Evolutionary conservation across 2,888 invertebrate species (phyloP).

Genomic region (Zygaena filipendulae): DNA sequence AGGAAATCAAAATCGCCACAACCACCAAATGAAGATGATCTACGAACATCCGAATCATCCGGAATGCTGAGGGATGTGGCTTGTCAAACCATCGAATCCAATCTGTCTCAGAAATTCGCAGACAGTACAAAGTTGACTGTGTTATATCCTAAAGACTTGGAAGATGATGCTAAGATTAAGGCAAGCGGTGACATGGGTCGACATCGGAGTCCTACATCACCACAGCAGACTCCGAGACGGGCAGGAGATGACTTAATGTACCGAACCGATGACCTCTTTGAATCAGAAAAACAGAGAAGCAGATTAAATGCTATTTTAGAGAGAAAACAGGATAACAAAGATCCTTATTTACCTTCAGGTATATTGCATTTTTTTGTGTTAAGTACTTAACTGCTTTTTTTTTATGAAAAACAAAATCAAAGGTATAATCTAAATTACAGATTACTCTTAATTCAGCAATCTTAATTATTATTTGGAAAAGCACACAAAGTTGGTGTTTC

Average conservation of each 20-base stretch:
- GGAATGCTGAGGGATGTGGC: slow-evolving; percentile 45
- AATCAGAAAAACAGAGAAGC: slow-evolving; percentile 40
- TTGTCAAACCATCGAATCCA: slow-evolving; percentile 54
- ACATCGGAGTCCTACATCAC: slow-evolving; percentile 23
- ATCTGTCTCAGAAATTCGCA: slow-evolving; percentile 38
- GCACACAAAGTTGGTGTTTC: no score
- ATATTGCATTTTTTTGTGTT: slow-evolving; percentile 3
- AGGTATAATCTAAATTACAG: no score
- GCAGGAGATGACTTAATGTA: slow-evolving; percentile 31
- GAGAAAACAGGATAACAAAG: slow-evolving; percentile 44
- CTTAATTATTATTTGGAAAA: no score
- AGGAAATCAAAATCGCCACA: slow-evolving; percentile 30
- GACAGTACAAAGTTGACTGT: slow-evolving; percentile 53
- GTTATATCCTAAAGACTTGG: slow-evolving; percentile 49
- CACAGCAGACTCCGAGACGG: slow-evolving; percentile 25
- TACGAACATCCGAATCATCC: slow-evolving; percentile 35
- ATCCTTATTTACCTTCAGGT: slow-evolving; percentile 57
- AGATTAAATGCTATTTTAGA: slow-evolving; percentile 50
- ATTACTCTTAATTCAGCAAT: no score
- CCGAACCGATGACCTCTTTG: slow-evolving; percentile 29
- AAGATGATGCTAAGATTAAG: slow-evolving; percentile 43
- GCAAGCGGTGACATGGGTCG: slow-evolving; percentile 47
- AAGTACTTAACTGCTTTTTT: neutral
- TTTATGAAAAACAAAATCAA: no score
- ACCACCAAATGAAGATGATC: slow-evolving; percentile 33